phyloP scores from a whole-genome alignment of 1,140 invertebrate genomes.

The Drosophila tsacasi region DNA sequence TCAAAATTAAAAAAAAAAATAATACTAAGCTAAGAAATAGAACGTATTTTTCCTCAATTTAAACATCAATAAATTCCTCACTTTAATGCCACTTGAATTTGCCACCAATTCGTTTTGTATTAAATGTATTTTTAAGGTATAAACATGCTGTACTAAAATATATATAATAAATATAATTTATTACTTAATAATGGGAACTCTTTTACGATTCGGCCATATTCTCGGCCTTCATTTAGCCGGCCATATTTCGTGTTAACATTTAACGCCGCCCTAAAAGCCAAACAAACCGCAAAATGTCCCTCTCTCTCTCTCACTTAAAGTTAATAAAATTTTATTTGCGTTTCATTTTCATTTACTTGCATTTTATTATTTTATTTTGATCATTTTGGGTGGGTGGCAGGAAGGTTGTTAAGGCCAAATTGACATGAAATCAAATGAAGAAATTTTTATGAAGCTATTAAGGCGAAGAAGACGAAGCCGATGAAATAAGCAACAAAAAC shows the following conservation, averaged over 20 bases:
- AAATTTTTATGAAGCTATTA: conserved; percentile 68
- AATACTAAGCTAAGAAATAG: too few relatives aligned
- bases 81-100: neutral
- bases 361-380: conserved; percentile 78
- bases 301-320: conserved; percentile 23
- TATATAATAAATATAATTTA: conserved; percentile 5
- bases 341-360: conserved; percentile 77
- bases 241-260: conserved; percentile 70
- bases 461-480: conserved; percentile 33
- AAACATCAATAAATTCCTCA: neutral
- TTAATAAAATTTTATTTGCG: conserved; percentile 79
- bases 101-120: neutral
- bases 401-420: conserved; percentile 39
- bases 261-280: conserved; percentile 62
- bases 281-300: conserved; percentile 12
- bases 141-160: neutral
- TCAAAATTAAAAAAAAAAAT: too few relatives aligned
- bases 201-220: conserved; percentile 8
- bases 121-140: neutral
- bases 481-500: conserved; percentile 11
- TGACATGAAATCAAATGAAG: conserved; percentile 75
- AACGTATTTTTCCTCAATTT: too few relatives aligned
- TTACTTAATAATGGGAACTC: conserved; percentile 13
- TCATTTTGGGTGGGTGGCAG: conserved; percentile 38
- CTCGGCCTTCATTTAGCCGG: conserved; percentile 17